Conservation (phyloP, 2,888 invertebrate species). For the Alcis repandata region DNA sequence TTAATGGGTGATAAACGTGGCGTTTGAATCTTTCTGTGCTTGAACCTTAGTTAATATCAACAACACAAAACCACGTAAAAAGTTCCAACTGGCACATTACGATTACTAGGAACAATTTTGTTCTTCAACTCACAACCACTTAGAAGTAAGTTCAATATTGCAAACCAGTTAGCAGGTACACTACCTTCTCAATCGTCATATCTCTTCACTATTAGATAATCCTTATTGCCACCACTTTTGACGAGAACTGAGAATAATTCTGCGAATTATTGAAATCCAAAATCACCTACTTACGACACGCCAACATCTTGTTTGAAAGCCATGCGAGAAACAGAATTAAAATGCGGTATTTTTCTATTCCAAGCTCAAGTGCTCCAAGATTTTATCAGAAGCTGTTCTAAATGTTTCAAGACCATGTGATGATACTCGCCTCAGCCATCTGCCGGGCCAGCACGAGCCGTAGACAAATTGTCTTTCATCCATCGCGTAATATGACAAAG, state of each 20-base stretch:
- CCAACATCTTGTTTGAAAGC: neutral
- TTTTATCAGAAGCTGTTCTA: too few species aligned
- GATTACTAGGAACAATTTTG: slow-evolving; percentile 7
- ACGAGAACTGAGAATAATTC: too few species aligned
- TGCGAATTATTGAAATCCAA: too few species aligned
- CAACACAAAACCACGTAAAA: neutral
- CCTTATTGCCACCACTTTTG: too few species aligned
- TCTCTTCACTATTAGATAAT: neutral
- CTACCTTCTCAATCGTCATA: slow-evolving; percentile 1
- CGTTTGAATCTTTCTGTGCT: neutral
- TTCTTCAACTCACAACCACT: slow-evolving; percentile 13
- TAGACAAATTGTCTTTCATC: too few species aligned
- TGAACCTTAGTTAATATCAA: neutral
- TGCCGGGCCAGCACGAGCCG: too few species aligned
- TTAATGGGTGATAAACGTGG: neutral
- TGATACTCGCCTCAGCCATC: too few species aligned
- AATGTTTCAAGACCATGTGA: too few species aligned
- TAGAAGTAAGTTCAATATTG: neutral
- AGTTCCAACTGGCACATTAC: slow-evolving; percentile 5
- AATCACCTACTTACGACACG: too few species aligned
- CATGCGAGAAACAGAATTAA: too few species aligned
- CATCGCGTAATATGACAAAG: too few species aligned
- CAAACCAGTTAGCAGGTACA: neutral
- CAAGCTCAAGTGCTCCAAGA: neutral
- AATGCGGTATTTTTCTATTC: neutral